A percentile compares a stretch with the other conserved stretches of the same genome.
These are phyloP conservation scores for Ptilorrhoa leucosticta DNA, from an alignment of 2,113 vertebrate genomes.

Conservation along the genomic window DNA sequence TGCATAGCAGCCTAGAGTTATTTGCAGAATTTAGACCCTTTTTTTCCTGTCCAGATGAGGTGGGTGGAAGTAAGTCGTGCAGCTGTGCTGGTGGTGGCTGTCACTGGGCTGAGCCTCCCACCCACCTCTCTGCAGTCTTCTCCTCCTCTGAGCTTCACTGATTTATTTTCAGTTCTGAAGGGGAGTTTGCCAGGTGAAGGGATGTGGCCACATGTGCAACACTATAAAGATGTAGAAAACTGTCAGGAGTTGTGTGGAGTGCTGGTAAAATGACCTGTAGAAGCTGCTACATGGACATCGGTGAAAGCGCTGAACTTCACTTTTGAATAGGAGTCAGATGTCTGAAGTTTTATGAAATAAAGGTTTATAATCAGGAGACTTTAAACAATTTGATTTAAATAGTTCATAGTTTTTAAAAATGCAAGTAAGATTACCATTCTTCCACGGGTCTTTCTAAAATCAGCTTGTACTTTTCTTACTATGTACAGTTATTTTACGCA, in stretches of 20 bases:
- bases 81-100: background rate
- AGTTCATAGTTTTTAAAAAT: background rate
- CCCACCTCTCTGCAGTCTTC: background rate
- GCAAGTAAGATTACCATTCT: background rate
- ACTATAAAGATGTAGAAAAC: background rate
- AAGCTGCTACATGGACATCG: background rate
- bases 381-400: background rate
- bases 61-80: background rate
- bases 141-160: background rate
- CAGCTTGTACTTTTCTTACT: background rate
- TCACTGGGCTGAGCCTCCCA: background rate
- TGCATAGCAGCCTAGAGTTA: background rate
- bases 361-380: background rate
- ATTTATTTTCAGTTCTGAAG: background rate
- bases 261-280: background rate
- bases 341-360: background rate
- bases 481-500: background rate
- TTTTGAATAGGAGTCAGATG: background rate
- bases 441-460: background rate
- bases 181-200: rapidly evolving
- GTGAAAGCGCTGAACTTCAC: background rate
- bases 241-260: too few species aligned
- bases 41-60: background rate
- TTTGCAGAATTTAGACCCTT: background rate
- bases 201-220: rapidly evolving